Conservation (phyloP, 2,888 invertebrate genomes). For the Ectemnius lituratus region DNA sequence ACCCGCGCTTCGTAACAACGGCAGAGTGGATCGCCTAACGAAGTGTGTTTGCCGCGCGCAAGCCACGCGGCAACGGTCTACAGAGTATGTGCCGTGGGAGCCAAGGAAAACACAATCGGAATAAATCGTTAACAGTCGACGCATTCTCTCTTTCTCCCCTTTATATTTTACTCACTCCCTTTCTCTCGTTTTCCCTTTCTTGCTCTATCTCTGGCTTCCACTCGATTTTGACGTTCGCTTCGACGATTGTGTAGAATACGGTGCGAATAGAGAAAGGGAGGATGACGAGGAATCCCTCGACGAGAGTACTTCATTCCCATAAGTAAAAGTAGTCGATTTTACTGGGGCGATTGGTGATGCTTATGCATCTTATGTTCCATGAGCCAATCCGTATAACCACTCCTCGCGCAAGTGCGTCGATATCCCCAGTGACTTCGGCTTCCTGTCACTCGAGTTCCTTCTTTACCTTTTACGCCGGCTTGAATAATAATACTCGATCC, state of each 20-base stretch:
- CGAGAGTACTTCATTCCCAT: slow-evolving; percentile 8
- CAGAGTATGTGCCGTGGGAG: slow-evolving; percentile 28
- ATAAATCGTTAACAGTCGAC: slow-evolving; percentile 63
- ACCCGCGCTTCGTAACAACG: slow-evolving; percentile 58
- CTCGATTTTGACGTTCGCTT: slow-evolving; percentile 23
- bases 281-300: neutral
- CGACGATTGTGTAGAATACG: slow-evolving; percentile 20
- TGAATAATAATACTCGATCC: neutral
- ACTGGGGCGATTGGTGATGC: slow-evolving; percentile 9
- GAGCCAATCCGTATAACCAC: slow-evolving; percentile 9
- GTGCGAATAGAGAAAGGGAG: slow-evolving; percentile 5
- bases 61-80: slow-evolving; percentile 28
- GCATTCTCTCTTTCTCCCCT: slow-evolving; percentile 30
- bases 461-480: neutral
- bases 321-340: slow-evolving; percentile 20
- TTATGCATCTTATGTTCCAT: slow-evolving; percentile 1
- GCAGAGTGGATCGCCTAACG: slow-evolving; percentile 56
- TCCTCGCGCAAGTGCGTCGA: neutral
- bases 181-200: too few species aligned
- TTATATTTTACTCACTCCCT: too few species aligned
- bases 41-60: slow-evolving; percentile 52
- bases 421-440: neutral
- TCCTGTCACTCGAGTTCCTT: neutral
- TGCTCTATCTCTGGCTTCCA: neutral
- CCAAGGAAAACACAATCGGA: slow-evolving; percentile 61